Percentiles rank a stretch among this genome's conserved stretches.
Conservation (phyloP, 2,797 vertebrate genomes). For the Tolypeutes matacus region DNA sequence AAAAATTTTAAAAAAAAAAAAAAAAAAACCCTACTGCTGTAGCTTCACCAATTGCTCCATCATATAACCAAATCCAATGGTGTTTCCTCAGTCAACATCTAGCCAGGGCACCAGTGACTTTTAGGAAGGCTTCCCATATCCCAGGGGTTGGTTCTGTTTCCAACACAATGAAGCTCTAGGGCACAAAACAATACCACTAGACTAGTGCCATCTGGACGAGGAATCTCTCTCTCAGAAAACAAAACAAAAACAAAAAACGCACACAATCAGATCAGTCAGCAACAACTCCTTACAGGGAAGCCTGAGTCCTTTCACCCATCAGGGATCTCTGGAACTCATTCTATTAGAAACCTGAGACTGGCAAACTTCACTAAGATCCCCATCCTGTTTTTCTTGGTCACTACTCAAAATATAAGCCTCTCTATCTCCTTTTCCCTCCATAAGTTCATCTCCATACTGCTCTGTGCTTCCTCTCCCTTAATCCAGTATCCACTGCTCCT, state of each 20-base stretch:
- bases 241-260: no score
- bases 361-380: neutral
- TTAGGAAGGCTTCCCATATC: constrained; percentile 18
- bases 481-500: neutral
- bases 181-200: constrained; percentile 32
- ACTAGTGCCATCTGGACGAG: constrained; percentile 26
- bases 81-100: neutral
- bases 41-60: neutral
- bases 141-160: neutral
- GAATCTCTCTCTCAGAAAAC: neutral
- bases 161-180: neutral
- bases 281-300: neutral
- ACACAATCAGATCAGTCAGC: neutral
- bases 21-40: no score
- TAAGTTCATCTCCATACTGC: neutral
- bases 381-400: neutral
- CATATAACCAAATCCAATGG: neutral
- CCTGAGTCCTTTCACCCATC: neutral
- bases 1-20: no score
- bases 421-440: neutral
- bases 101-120: neutral
- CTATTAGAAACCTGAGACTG: neutral
- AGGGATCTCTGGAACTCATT: neutral
- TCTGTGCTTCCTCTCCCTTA: neutral
- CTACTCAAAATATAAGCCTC: neutral